Conservation (phyloP, 2,113 vertebrate species). For the Capricornis sumatraensis region DNA sequence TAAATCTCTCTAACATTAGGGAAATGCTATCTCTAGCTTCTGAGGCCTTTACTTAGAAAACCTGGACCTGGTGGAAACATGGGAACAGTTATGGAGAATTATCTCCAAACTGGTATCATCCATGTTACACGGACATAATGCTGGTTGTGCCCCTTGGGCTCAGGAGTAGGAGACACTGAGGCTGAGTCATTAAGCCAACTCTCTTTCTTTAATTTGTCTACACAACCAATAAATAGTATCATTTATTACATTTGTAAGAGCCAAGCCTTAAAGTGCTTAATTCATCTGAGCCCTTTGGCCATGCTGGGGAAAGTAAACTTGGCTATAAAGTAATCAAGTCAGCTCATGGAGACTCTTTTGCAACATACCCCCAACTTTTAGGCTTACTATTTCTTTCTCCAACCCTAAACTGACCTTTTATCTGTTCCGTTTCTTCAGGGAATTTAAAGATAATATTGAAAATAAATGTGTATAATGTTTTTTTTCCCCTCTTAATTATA, state of each 20-base stretch:
- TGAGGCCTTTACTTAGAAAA: not conserved
- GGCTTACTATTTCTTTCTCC: not conserved
- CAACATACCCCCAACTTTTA: not conserved
- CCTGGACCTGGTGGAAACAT: not conserved
- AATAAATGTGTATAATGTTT: not conserved
- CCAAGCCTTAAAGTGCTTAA: not conserved
- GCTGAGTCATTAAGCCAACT: not conserved
- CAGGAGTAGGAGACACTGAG: not conserved
- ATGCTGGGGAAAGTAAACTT: not conserved
- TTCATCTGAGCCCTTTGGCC: not conserved
- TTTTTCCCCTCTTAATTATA: not conserved
- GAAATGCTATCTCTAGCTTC: not conserved
- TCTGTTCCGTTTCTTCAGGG: not conserved
- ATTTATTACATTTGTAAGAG: not conserved
- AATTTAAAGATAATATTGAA: constrained; percentile 6
- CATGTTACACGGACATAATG: not conserved
- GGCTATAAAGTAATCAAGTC: not conserved
- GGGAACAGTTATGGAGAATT: not conserved
- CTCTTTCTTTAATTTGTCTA: not conserved
- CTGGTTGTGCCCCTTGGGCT: not conserved
- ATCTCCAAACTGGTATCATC: not conserved
- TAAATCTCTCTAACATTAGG: not conserved
- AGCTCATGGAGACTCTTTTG: not conserved
- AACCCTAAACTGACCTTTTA: not conserved
- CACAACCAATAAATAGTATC: not conserved